Evolutionary conservation across 2,113 vertebrate species (phyloP), one percentile per base, ranked within the genome.

Genomic region (Lethenteron reissneri): DNA sequence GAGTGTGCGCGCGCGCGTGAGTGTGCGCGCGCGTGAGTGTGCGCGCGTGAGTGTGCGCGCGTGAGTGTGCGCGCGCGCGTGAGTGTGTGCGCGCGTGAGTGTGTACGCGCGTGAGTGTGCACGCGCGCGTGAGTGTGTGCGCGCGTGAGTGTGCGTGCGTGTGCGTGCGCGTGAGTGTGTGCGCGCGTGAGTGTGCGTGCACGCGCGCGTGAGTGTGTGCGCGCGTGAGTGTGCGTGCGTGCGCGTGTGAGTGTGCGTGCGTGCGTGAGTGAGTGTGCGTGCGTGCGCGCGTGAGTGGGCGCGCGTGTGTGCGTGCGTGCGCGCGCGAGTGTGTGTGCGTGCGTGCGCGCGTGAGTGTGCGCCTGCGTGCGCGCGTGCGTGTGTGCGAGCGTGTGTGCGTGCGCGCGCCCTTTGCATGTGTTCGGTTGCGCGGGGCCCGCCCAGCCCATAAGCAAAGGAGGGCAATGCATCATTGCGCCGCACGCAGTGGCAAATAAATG

Each of bases 401-500:
- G 41, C 41, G 41, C 41, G 41, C 41, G 41, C 41, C 41, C 41
- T 41, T 41, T 41, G 41, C 41, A 41, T 41, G 41, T 41, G 41
- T 41, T 41, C 41, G 41, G 41, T 41, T 41, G 41, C 41, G 41
- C 41, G 41, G 41, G 41, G 41, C 41, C 41, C 41, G 41, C 41
- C 41, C 41, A 41, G 41, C 41, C 41, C 41, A 41, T 41, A 41
- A 41, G 41, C 41, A 41, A 41, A 41, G 41, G 41, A 41, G 41
- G 41, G 41, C 41, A 41, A 41, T 41, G 41, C 41, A 41, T 41
- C 41, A 41, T 41, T 41, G 41, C 41, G 64, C 64, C 64, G 64
- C 25, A 25, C 64, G n/a, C 64, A 68, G 64, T 41, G 64, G 64
- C 64, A 68, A 68, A 68, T 68, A 68, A 68, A 68, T 68, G 25